These are phyloP conservation scores for Autographa pulchrina DNA, from an alignment of 2,888 invertebrate species.

Conservation along the genomic window DNA sequence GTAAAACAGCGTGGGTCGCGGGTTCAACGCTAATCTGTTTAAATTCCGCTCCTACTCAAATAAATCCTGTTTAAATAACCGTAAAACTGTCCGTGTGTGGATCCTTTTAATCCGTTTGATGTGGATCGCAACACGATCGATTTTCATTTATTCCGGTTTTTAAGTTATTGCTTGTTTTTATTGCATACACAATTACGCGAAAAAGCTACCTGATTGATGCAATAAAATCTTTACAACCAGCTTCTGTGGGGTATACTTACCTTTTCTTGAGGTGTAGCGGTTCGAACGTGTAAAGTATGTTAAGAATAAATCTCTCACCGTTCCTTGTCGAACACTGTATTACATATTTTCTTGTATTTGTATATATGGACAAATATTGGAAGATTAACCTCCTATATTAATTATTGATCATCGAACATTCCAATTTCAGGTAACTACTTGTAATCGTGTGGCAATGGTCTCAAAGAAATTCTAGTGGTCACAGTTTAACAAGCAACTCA, in stretches of 20 bases:
- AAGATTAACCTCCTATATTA: no score
- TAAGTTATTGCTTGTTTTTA: constrained; percentile 38
- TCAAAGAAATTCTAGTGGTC: no score
- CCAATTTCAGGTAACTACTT: no score
- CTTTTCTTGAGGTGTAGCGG: constrained; percentile 10
- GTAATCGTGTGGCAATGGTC: neutral
- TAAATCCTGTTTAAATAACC: constrained; percentile 82
- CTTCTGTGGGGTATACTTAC: constrained; percentile 15
- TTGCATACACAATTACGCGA: constrained; percentile 31
- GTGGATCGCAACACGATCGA: constrained; percentile 72
- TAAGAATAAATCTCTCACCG: constrained; percentile 13
- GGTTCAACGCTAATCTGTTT: constrained; percentile 77
- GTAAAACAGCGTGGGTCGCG: constrained; percentile 65
- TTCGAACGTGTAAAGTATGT: constrained; percentile 17
- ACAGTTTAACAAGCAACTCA: no score
- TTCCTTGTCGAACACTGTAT: neutral
- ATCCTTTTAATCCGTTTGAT: constrained; percentile 76
- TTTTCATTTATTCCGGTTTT: constrained; percentile 56
- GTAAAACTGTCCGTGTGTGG: constrained; percentile 77
- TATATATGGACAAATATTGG: no score
- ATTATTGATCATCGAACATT: no score
- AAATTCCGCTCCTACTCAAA: constrained; percentile 75
- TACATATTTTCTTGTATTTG: neutral
- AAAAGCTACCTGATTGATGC: constrained; percentile 21
- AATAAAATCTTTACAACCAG: constrained; percentile 27